Percentiles rank a stretch among this genome's conserved stretches.
phyloP scores from a whole-genome alignment of 2,888 invertebrate species.

The Sympetrum striolatum region DNA sequence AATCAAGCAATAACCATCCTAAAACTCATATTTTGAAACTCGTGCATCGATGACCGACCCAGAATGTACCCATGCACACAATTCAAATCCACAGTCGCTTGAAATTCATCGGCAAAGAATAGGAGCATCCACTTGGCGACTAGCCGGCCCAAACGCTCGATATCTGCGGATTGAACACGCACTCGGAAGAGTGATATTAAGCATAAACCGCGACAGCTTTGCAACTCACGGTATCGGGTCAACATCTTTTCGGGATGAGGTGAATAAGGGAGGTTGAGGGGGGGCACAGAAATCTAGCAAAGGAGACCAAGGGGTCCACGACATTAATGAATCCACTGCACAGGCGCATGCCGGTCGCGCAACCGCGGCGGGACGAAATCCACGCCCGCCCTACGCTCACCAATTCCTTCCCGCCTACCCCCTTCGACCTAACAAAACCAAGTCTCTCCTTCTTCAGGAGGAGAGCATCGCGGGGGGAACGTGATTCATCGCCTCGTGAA shows the following conservation, averaged over 20 bases:
- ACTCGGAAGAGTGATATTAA: not conserved
- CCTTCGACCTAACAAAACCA: slow-evolving; percentile 1
- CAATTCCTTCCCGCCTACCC: not conserved
- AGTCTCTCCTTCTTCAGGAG: not conserved
- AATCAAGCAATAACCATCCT: too few relatives aligned
- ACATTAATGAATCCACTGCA: slow-evolving; percentile 41
- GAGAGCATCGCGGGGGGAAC: not conserved
- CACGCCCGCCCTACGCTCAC: not conserved
- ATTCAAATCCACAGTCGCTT: too few relatives aligned
- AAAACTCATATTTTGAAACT: too few relatives aligned
- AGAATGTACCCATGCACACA: too few relatives aligned
- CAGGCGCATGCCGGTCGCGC: slow-evolving; percentile 42
- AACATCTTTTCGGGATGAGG: not conserved
- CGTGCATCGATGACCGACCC: too few relatives aligned
- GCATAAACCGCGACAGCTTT: not conserved
- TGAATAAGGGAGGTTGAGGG: not conserved
- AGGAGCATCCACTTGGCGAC: not conserved
- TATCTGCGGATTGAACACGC: not conserved
- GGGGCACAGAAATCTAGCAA: not conserved
- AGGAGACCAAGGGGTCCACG: not conserved
- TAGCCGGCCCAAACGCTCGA: not conserved
- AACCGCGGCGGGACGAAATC: slow-evolving; percentile 18
- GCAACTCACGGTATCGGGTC: not conserved
- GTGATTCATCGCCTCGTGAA: slow-evolving; percentile 38
- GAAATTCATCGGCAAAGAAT: not conserved